phyloP scores from a whole-genome alignment of 1,140 invertebrate species.

The Cotesia glomerata region DNA sequence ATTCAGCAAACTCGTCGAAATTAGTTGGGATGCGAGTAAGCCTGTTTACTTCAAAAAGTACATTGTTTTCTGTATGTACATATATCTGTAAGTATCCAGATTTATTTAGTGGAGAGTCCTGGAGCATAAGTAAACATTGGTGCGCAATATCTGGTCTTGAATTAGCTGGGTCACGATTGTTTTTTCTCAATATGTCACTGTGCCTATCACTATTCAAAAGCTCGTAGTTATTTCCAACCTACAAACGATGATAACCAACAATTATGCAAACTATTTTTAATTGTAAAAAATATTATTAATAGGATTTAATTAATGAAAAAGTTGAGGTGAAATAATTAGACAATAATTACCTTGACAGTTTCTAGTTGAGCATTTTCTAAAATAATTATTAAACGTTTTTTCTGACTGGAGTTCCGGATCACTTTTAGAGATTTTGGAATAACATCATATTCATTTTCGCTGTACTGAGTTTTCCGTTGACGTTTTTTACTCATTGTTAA shows the following conservation, averaged over 20 bases:
- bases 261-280: conserved; percentile 10
- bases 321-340: background rate
- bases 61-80: conserved; percentile 95
- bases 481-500: conserved; percentile 71
- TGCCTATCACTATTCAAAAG: conserved; percentile 95
- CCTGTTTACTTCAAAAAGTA: conserved; percentile 97
- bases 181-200: conserved; percentile 80
- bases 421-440: conserved; percentile 72
- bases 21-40: conserved; percentile 98
- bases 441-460: conserved; percentile 72
- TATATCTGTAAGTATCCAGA: conserved; percentile 91
- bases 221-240: conserved; percentile 89
- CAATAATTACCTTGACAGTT: conserved; percentile 83
- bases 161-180: conserved; percentile 81
- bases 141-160: conserved; percentile 95
- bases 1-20: conserved; percentile 96
- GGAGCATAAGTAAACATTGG: conserved; percentile 93
- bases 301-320: conserved; percentile 11
- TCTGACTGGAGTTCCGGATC: conserved; percentile 76
- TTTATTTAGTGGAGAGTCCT: conserved; percentile 94
- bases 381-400: conserved; percentile 92
- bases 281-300: background rate
- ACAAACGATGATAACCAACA: conserved; percentile 40
- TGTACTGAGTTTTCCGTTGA: conserved; percentile 54
- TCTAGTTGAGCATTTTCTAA: conserved; percentile 94